These are phyloP conservation scores for Panagrolaimus sp. DNA, from an alignment of 1,140 invertebrate genomes.

Conservation along the genomic window DNA sequence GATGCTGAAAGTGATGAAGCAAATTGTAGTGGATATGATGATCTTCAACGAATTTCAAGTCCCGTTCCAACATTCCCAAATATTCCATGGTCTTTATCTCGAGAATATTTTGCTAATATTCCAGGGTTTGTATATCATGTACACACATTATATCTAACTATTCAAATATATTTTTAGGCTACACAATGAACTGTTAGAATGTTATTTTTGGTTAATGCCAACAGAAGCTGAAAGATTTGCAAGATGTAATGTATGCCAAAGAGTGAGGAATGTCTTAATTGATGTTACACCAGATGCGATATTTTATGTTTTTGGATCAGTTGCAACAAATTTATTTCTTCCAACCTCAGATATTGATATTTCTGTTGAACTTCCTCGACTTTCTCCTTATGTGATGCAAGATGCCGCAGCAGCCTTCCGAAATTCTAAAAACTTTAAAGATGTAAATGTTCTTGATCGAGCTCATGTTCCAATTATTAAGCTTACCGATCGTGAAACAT, in stretches of 20 bases:
- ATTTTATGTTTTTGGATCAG: not conserved
- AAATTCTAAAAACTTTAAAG: not conserved
- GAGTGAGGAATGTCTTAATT: not conserved
- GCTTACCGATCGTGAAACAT: not conserved
- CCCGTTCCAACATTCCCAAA: no score
- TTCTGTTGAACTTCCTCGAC: no score
- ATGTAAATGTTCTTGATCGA: constrained; percentile 2
- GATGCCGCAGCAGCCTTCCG: not conserved
- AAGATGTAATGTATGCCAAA: not conserved
- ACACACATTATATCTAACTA: no score
- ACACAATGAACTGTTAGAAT: not conserved
- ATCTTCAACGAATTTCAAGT: no score
- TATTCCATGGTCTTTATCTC: no score
- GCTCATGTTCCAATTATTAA: constrained; percentile 14
- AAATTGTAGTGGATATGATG: no score
- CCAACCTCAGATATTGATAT: constrained; percentile 16
- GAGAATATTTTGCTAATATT: no score
- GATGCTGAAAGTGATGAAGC: no score
- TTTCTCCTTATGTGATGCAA: not conserved
- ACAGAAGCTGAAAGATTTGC: not conserved
- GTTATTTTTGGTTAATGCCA: not conserved
- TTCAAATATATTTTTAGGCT: not conserved
- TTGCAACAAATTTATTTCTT: constrained; percentile 14
- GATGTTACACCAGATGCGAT: not conserved
- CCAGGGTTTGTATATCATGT: no score